These are phyloP conservation scores for Campylorhamphus procurvoides DNA, from an alignment of 2,113 vertebrate genomes.

Conservation along the genomic window DNA sequence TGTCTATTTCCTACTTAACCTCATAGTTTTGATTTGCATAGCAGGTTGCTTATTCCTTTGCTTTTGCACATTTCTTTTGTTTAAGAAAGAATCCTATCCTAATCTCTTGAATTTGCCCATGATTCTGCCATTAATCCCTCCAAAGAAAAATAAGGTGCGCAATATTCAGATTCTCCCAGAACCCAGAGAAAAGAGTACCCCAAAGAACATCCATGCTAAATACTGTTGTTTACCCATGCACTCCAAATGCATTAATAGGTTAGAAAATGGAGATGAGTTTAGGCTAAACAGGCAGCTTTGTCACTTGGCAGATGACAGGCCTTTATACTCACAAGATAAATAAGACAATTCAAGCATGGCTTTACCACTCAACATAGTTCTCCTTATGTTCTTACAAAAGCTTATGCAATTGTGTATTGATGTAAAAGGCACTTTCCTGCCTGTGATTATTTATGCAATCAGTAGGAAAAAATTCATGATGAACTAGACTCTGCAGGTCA, in stretches of 20 bases:
- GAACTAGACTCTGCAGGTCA: conserved; percentile 23
- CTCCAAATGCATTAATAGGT: conserved; percentile 4
- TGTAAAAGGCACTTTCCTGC: conserved; percentile 7
- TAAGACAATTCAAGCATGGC: conserved; percentile 31
- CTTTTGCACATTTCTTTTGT: neutral
- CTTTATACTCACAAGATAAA: conserved; percentile 21
- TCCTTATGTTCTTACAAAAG: conserved; percentile 23
- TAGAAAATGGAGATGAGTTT: conserved; percentile 17
- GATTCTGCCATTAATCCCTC: neutral
- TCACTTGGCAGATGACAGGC: conserved; percentile 17
- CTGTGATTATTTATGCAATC: conserved; percentile 65
- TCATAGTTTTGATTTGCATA: neutral
- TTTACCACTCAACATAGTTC: neutral
- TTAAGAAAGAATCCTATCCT: neutral
- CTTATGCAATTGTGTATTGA: conserved; percentile 25
- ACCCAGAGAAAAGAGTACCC: neutral
- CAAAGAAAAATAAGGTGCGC: neutral
- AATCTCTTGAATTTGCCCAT: neutral
- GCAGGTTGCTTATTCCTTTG: neutral
- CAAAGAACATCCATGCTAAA: neutral
- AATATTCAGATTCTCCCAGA: neutral
- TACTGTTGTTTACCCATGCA: neutral
- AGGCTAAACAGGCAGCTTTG: conserved; percentile 32
- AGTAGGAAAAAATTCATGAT: conserved; percentile 36
- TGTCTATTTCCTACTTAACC: neutral